Conservation (phyloP, 2,888 invertebrate genomes). For the Lithophane ornitopus region DNA sequence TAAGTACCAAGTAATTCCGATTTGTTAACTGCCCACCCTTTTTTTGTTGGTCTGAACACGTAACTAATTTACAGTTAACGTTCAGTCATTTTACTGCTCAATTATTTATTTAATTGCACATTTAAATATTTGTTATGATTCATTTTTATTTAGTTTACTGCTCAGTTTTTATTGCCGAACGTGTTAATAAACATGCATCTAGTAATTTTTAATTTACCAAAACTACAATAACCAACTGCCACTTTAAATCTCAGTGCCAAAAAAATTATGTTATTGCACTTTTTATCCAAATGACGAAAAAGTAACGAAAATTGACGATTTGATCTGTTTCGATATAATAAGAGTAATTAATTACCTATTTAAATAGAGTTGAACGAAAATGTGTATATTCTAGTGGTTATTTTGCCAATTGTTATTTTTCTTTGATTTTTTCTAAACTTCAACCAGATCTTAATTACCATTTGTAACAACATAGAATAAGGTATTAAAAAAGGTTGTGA, state of each 20-base stretch:
- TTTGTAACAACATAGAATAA: background rate
- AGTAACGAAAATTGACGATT: background rate
- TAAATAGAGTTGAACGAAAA: background rate
- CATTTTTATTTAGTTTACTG: too few species aligned
- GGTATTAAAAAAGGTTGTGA: conserved; percentile 7
- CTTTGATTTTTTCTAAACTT: background rate
- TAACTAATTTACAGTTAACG: too few species aligned
- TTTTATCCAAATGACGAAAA: background rate
- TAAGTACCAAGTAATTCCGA: too few species aligned
- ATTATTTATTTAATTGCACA: too few species aligned
- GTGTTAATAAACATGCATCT: too few species aligned
- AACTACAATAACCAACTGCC: too few species aligned
- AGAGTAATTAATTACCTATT: background rate
- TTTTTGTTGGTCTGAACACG: too few species aligned
- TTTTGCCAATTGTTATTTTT: background rate
- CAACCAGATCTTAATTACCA: background rate
- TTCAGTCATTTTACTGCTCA: too few species aligned
- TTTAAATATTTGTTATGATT: too few species aligned
- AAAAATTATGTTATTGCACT: background rate
- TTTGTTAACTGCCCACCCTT: too few species aligned
- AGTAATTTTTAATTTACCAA: too few species aligned
- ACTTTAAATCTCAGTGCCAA: background rate
- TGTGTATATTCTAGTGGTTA: background rate
- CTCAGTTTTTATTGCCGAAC: too few species aligned
- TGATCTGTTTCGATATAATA: background rate